A percentile compares a stretch with the other conserved stretches of the same genome.
Evolutionary conservation across 2,113 vertebrate genomes (phyloP).

Genomic region (Odocoileus virginianus): DNA sequence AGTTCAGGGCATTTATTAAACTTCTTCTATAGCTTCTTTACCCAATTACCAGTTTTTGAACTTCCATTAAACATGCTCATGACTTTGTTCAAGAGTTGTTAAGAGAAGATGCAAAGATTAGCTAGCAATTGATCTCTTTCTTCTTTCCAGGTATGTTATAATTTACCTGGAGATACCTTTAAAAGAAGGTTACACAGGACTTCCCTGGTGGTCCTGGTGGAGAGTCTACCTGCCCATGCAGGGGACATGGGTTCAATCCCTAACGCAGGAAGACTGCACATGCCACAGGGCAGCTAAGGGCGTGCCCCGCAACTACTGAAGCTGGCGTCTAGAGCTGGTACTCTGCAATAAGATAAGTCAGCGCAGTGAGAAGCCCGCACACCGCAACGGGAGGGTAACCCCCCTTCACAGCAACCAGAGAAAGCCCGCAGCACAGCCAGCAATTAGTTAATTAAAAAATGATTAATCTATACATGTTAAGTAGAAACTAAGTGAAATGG

Average conservation of each 20-base stretch:
- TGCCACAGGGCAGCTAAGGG: not conserved
- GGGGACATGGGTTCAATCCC: not conserved
- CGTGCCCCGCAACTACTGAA: not conserved
- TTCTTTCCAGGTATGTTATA: not conserved
- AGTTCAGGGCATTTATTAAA: not conserved
- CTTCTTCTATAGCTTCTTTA: not conserved
- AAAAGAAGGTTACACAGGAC: not conserved
- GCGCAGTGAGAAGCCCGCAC: not conserved
- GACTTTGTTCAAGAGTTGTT: not conserved
- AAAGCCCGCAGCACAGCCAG: rapidly evolving
- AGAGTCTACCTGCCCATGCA: not conserved
- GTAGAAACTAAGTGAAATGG: not conserved
- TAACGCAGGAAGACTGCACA: not conserved
- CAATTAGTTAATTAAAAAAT: not conserved
- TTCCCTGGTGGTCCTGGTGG: not conserved
- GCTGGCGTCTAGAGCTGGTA: not conserved
- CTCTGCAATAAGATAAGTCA: rapidly evolving
- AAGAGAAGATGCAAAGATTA: not conserved
- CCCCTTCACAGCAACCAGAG: not conserved
- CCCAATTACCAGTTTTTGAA: not conserved
- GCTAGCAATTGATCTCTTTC: not conserved
- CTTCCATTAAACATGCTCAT: not conserved
- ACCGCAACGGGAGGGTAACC: rapidly evolving
- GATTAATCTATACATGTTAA: not conserved
- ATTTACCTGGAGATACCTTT: not conserved